Percentiles rank a stretch among this genome's conserved stretches.
These are phyloP conservation scores for Yponomeuta cagnagella DNA, from an alignment of 2,888 invertebrate species.

Conservation along the genomic window DNA sequence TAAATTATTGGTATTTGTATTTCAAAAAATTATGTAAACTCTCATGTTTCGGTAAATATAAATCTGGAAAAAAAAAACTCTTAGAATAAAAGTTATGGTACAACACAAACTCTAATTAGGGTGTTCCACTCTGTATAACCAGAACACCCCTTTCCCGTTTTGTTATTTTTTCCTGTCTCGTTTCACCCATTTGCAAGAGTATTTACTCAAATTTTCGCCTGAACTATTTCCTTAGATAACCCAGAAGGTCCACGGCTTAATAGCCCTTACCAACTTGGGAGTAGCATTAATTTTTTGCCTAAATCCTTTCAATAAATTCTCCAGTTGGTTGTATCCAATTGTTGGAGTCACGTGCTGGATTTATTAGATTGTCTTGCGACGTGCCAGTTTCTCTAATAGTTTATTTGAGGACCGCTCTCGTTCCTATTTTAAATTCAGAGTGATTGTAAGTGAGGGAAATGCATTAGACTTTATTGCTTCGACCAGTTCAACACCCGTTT, in stretches of 20 bases:
- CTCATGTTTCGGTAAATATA: no score
- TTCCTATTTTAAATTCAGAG: conserved; percentile 2
- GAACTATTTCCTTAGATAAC: background rate
- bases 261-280: background rate
- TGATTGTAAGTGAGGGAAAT: background rate
- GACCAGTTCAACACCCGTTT: background rate
- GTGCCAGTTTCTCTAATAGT: conserved; percentile 3
- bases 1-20: no score
- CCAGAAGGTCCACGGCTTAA: background rate
- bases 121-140: no score
- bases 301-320: conserved; percentile 14
- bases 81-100: no score
- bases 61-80: no score
- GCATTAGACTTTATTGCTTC: background rate
- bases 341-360: conserved; percentile 16
- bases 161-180: background rate
- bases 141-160: background rate
- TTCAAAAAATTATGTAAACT: no score
- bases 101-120: no score
- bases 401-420: background rate
- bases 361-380: conserved; percentile 20
- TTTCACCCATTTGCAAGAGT: background rate
- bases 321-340: conserved; percentile 15
- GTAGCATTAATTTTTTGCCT: background rate
- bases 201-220: background rate